These are phyloP conservation scores for Gambusia affinis DNA, from an alignment of 2,113 vertebrate species.

Conservation along the genomic window DNA sequence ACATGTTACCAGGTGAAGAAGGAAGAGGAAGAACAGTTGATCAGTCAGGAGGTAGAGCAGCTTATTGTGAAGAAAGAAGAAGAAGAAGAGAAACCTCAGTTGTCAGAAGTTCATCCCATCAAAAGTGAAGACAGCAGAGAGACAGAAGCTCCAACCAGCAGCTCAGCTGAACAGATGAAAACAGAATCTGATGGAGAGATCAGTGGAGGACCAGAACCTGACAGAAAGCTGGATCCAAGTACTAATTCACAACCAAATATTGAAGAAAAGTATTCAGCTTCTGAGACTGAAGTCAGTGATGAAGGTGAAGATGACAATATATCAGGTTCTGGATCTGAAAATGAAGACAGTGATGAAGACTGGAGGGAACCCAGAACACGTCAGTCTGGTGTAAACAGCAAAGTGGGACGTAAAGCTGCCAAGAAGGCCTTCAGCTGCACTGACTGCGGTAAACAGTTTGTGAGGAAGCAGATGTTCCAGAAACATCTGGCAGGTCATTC, in stretches of 20 bases:
- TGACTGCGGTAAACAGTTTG: too few relatives aligned
- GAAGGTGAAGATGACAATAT: not conserved
- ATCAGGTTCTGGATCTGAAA: not conserved
- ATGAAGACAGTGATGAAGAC: not conserved
- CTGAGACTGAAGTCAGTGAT: not conserved
- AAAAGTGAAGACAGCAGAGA: not conserved
- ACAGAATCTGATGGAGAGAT: too few relatives aligned
- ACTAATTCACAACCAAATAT: not conserved
- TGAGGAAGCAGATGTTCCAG: too few relatives aligned
- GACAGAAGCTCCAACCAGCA: not conserved
- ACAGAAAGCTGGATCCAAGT: not conserved
- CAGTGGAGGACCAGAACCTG: too few relatives aligned
- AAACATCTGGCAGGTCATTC: too few relatives aligned
- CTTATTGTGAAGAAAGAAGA: not conserved
- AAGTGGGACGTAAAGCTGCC: not conserved
- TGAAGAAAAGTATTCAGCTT: not conserved
- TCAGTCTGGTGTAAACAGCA: not conserved
- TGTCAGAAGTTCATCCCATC: not conserved
- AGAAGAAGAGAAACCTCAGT: not conserved
- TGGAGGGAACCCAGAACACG: not conserved
- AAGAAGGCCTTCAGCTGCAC: too few relatives aligned
- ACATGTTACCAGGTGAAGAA: not conserved
- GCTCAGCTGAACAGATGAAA: too few relatives aligned
- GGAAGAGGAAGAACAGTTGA: not conserved
- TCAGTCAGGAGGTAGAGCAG: not conserved